These are phyloP conservation scores for Platynereis dumerilii DNA, from an alignment of 2,888 invertebrate species.

Conservation along the genomic window DNA sequence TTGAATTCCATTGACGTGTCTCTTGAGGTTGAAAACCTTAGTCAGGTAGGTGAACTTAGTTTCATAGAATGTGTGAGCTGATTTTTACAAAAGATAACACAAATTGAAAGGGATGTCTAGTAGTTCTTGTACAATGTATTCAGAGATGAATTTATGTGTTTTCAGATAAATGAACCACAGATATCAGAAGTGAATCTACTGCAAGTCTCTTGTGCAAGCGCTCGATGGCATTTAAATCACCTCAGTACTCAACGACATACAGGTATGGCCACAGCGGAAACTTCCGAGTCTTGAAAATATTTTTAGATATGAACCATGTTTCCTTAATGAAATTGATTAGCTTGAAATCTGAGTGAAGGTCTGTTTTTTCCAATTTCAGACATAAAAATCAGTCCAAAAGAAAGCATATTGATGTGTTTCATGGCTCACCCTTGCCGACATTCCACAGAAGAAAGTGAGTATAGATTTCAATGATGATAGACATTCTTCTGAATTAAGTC, in stretches of 20 bases:
- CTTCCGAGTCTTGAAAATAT: too few species aligned
- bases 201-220: conserved; percentile 61
- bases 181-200: conserved; percentile 53
- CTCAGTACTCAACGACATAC: conserved; percentile 40
- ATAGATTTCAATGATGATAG: too few species aligned
- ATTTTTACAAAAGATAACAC: too few species aligned
- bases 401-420: conserved; percentile 54
- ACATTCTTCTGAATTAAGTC: neutral
- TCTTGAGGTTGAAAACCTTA: conserved; percentile 60
- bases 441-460: neutral
- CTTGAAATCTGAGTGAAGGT: too few species aligned
- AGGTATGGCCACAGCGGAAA: too few species aligned
- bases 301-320: too few species aligned
- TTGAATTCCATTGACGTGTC: conserved; percentile 39
- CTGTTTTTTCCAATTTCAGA: conserved; percentile 42
- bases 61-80: too few species aligned
- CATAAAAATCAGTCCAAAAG: conserved; percentile 53
- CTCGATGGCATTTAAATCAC: conserved; percentile 51
- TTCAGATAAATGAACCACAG: conserved; percentile 48
- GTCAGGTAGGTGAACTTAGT: conserved; percentile 48
- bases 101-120: too few species aligned
- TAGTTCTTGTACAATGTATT: too few species aligned
- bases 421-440: conserved; percentile 41
- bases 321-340: too few species aligned
- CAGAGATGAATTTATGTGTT: too few species aligned